Percentiles rank a stretch among this genome's conserved stretches.
phyloP scores from a whole-genome alignment of 2,888 invertebrate species.

The Eupeodes luniger region DNA sequence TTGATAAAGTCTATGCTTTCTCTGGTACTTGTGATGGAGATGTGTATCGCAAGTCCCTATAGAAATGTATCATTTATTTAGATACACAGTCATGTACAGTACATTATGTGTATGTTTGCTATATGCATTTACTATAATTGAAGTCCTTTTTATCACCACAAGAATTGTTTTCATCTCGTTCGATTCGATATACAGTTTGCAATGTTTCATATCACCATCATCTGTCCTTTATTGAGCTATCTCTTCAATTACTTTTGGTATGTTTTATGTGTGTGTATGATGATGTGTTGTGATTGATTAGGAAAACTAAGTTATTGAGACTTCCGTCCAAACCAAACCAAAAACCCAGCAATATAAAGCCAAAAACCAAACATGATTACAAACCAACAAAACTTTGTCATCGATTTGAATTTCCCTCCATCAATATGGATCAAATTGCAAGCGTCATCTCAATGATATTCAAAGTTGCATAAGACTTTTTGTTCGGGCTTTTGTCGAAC shows the following conservation, averaged over 20 bases:
- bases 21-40: not conserved
- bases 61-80: not conserved
- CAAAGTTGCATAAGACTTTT: not conserved
- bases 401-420: not conserved
- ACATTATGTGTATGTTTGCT: not conserved
- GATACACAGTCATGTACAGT: not conserved
- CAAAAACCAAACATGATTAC: slow-evolving; percentile 9
- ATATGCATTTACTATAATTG: slow-evolving; percentile 38
- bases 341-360: not conserved
- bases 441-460: not conserved
- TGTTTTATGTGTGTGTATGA: not conserved
- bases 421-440: not conserved
- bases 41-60: slow-evolving; percentile 7
- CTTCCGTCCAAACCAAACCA: not conserved
- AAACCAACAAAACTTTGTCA: slow-evolving; percentile 31
- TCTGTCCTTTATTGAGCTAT: not conserved
- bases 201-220: not conserved
- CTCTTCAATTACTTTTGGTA: slow-evolving; percentile 18
- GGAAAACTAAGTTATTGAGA: slow-evolving; percentile 65
- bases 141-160: slow-evolving; percentile 48
- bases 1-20: slow-evolving; percentile 9
- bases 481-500: not conserved
- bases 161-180: not conserved
- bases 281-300: slow-evolving; percentile 65
- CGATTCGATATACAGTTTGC: not conserved